Evolutionary conservation across 2,113 vertebrate species (phyloP).

Genomic region (Bungarus multicinctus): DNA sequence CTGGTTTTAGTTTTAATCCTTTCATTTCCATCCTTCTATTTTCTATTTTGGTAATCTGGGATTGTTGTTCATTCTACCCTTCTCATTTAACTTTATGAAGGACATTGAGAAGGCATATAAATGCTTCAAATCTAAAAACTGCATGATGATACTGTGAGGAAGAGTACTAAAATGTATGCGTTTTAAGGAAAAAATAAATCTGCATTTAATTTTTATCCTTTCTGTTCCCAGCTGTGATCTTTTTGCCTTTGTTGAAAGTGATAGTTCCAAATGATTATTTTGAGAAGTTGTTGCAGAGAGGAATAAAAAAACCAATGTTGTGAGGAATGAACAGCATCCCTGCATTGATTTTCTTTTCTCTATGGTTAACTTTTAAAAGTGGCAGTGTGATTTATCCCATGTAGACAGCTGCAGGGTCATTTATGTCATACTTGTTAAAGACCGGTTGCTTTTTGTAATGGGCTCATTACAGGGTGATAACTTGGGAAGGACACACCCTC

Average conservation of each 20-base stretch:
- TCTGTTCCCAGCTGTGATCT: too few species aligned
- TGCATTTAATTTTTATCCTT: neutral
- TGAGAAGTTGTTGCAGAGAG: neutral
- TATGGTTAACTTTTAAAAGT: slow-evolving; percentile 15
- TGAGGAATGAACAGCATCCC: neutral
- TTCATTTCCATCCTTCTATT: neutral
- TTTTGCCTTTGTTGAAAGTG: neutral
- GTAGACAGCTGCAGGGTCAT: neutral
- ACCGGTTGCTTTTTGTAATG: neutral
- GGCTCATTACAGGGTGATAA: neutral
- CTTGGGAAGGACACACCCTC: neutral
- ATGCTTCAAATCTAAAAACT: neutral
- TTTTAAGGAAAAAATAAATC: neutral
- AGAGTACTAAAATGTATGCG: accelerated
- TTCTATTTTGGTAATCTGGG: neutral
- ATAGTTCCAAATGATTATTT: neutral
- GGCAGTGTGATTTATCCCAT: neutral
- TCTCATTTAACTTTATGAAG: neutral
- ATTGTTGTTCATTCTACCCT: neutral
- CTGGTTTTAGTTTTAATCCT: neutral
- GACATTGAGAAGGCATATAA: neutral
- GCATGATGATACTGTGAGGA: neutral
- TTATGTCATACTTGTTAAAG: neutral
- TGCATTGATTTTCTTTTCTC: neutral
- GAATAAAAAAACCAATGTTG: neutral